Evolutionary conservation across 1,140 invertebrate genomes (phyloP), one percentile per base, ranked within the genome.

Genomic region (Dufourea novaeangliae): DNA sequence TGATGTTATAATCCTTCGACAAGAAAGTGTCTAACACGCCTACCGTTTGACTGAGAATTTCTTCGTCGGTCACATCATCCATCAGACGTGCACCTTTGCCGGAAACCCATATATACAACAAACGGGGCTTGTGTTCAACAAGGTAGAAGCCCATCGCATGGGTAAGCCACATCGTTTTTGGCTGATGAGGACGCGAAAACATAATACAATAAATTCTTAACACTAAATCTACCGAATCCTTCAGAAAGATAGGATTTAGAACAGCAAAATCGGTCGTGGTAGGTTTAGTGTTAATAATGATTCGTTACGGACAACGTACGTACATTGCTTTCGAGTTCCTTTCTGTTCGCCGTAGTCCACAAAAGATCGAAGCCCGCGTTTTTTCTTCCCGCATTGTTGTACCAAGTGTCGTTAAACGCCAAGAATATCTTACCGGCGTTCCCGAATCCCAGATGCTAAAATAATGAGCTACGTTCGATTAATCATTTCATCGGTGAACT

Each of bases 341-440:
- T 72, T 86, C 92, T 86, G 75, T 95, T 93, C 22, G 92, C 75
- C 61, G 93, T 86, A 1, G 79, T 90, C 94, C 94, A 95, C 1
- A 94, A 80, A 27, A 94, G 91, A 8, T 57, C 86, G 93, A 94
- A 44, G 89, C 92, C 88, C 10, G 69, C 32, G 10, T 44, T 73
- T 2, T 62, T 50, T 6, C 10, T n/a, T 41, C 37, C 46, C 8
- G 39, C 27, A 32, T 84, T 46, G 1, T 94, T 93, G 94, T 95
- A 95, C 93, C 95, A 96, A 14, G 92, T 91, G 37, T 92, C 87
- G 2, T 93, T 86, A 80, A 95, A 96, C 82, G 95, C 93, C 27
- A 96, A 83, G 82, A 95, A 96, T 66, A 98, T 95, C 90, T 95
- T 95, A 82, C 94, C 91, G 1, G 94, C 93, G 27, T 92, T 93